These are phyloP conservation scores for Orientallactaga bullata DNA, from an alignment of 2,113 vertebrate species.

Conservation along the genomic window DNA sequence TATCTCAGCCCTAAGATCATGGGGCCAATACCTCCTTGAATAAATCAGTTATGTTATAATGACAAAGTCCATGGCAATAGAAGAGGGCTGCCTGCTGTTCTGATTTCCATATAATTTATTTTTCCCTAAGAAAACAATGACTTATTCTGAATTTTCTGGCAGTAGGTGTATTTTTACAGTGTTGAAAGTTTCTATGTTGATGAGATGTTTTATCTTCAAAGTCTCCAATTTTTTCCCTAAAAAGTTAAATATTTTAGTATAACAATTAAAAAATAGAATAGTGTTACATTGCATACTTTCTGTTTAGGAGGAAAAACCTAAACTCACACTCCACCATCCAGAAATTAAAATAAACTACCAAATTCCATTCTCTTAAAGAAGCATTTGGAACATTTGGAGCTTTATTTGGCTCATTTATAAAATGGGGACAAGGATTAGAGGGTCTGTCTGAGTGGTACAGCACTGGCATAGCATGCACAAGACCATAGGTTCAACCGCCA, in stretches of 20 bases:
- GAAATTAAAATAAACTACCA: constrained; percentile 3
- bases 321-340: neutral
- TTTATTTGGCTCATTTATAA: constrained; percentile 50
- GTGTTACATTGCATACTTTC: constrained; percentile 17
- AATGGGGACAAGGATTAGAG: neutral
- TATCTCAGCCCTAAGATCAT: constrained; percentile 47
- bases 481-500: neutral
- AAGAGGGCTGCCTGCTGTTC: constrained; percentile 2
- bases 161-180: constrained; percentile 21
- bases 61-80: neutral
- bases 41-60: constrained; percentile 51
- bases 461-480: neutral
- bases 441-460: neutral
- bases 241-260: constrained; percentile 26
- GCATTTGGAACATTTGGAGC: neutral
- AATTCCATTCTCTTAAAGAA: constrained; percentile 37
- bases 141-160: constrained; percentile 39
- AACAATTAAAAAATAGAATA: constrained; percentile 5
- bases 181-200: constrained; percentile 37
- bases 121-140: constrained; percentile 26
- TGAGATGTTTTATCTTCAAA: constrained; percentile 44
- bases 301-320: constrained; percentile 41
- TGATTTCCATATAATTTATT: constrained; percentile 13
- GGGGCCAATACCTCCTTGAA: constrained; percentile 39
- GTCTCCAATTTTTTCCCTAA: constrained; percentile 24